Evolutionary conservation across 2,797 vertebrate species (phyloP), one percentile per base, ranked within the genome.

Genomic region (Anguilla marmorata): DNA sequence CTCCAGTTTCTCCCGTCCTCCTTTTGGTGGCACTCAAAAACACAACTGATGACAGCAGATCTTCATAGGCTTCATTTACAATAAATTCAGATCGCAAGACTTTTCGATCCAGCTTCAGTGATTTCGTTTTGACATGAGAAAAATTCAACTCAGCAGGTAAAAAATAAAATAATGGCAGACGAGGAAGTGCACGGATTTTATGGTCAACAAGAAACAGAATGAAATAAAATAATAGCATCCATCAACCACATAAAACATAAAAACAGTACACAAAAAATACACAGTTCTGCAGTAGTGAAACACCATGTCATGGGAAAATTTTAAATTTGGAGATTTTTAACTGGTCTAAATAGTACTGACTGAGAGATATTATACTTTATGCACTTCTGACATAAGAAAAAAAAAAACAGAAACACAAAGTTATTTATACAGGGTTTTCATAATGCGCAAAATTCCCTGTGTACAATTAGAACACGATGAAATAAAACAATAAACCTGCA

Each of bases 361-460:
- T 84, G 27, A 56, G 24, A 84, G 27, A 48, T 83, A 45, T 56
- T 33, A 56, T 54, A 84, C n/a, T 56, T 30, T 84, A 79, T 41
- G 33, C 33, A 79, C 79, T n/a, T 76, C 16, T 21, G 41, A 48
- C 76, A 45, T 24, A 45, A 21, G 14, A 50, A 48, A 27, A 60
- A 27, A 60, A 66, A 58, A 60, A 58, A 60, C 52, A 37, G 21
- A 0, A 41, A 52, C 84, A 60, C 33, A 33, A 74, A 88, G n/a
- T 85, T 87, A 33, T 91, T 91, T 84, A 91, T 69, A 82, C 86
- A 90, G 84, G 58, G 84, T 50, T 85, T 52, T 48, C 79, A 76
- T 82, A 83, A 89, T 60, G 52, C 41, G 89, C 30, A 37, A 37
- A 66, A 6, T 21, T 14, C 88, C 87, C 90, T 90, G 88, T 86